phyloP scores from a whole-genome alignment of 2,888 invertebrate species.

The Scaptomyza flava region DNA sequence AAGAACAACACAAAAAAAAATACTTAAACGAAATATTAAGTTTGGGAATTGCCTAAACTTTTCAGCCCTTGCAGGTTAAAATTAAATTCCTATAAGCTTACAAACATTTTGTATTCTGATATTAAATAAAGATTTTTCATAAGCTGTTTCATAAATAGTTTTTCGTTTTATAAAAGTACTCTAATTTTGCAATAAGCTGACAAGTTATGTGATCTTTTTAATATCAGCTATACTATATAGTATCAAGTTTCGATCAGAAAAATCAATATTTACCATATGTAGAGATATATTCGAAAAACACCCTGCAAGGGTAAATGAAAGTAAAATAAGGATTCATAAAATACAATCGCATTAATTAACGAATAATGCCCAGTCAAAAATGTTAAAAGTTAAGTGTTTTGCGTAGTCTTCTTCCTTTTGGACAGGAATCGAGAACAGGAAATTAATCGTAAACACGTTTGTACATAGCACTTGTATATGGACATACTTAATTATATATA shows the following conservation, averaged over 20 bases:
- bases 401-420: neutral
- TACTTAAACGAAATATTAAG: too few species aligned
- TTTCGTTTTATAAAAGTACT: too few species aligned
- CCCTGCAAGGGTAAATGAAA: neutral
- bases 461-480: neutral
- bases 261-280: neutral
- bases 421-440: neutral
- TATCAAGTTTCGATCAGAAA: too few species aligned
- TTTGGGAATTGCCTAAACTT: too few species aligned
- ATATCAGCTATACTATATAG: too few species aligned
- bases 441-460: neutral
- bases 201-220: neutral
- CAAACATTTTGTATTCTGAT: too few species aligned
- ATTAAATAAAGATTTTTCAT: too few species aligned
- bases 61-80: too few species aligned
- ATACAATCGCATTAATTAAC: slow-evolving; percentile 15
- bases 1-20: neutral
- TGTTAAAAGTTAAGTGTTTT: slow-evolving; percentile 11
- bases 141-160: too few species aligned
- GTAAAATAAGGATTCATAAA: neutral
- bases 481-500: neutral
- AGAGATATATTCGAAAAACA: neutral
- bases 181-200: too few species aligned
- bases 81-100: too few species aligned
- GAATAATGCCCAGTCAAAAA: slow-evolving; percentile 3